These are phyloP conservation scores for Drosophila merina DNA, from an alignment of 2,888 invertebrate species.

Conservation along the genomic window DNA sequence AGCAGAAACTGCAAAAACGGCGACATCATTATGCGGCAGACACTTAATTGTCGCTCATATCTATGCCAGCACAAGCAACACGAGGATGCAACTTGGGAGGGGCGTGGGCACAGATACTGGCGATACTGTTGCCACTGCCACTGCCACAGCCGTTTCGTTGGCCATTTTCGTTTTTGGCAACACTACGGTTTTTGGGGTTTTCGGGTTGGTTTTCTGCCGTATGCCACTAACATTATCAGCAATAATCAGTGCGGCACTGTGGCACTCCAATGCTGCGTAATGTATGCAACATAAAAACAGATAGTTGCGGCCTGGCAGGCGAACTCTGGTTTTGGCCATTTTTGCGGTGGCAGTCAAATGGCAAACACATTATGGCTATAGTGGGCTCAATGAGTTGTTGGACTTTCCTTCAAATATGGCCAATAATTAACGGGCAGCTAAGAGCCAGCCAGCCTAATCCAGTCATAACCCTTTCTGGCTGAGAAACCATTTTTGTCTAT, in stretches of 20 bases:
- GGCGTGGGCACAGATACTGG: conserved; percentile 1
- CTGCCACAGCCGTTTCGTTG: conserved; percentile 25
- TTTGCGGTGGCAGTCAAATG: conserved; percentile 19
- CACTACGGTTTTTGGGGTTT: conserved; percentile 43
- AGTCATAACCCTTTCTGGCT: conserved; percentile 31
- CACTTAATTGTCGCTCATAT: conserved; percentile 77
- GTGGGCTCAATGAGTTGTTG: conserved; percentile 12
- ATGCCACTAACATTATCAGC: conserved; percentile 72
- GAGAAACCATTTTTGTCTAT: conserved; percentile 57
- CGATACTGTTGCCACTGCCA: conserved; percentile 15
- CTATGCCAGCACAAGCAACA: conserved; percentile 50
- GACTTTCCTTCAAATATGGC: neutral
- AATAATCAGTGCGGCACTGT: conserved; percentile 69
- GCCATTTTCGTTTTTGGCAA: conserved; percentile 59
- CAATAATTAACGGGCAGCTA: conserved; percentile 30
- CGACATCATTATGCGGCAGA: conserved; percentile 78
- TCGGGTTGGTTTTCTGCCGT: conserved; percentile 32
- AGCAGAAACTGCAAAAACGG: conserved; percentile 52
- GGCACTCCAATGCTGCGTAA: conserved; percentile 70
- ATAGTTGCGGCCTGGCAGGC: conserved; percentile 53
- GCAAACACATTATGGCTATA: conserved; percentile 16
- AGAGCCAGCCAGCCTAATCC: conserved; percentile 31
- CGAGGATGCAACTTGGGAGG: conserved; percentile 29
- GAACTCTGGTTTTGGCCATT: conserved; percentile 2
- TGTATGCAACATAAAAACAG: conserved; percentile 65